Conservation (phyloP, 2,797 vertebrate genomes). For the Distichodus sexfasciatus region DNA sequence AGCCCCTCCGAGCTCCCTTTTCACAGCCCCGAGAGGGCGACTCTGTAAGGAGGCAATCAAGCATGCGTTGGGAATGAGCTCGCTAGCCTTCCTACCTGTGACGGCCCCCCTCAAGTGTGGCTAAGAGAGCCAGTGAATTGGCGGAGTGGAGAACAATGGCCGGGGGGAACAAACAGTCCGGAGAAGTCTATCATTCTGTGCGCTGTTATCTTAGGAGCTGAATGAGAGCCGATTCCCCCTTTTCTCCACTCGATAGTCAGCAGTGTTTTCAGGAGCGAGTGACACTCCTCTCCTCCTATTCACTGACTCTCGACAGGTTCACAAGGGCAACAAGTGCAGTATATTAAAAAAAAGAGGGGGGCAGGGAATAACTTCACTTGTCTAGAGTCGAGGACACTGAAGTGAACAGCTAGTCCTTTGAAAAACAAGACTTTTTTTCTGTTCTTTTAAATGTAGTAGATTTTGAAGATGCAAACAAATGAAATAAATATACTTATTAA, state of each 20-base stretch:
- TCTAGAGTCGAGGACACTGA: constrained; percentile 76
- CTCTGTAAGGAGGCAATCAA: constrained; percentile 92
- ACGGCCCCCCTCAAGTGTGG: constrained; percentile 81
- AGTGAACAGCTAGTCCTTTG: constrained; percentile 78
- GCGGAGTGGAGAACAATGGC: constrained; percentile 81
- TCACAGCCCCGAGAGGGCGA: constrained; percentile 82
- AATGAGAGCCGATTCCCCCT: constrained; percentile 76
- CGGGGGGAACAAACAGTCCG: constrained; percentile 87
- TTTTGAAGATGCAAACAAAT: neutral
- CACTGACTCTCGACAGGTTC: constrained; percentile 89
- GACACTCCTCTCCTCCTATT: constrained; percentile 86
- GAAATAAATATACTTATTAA: neutral
- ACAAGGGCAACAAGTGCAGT: constrained; percentile 91
- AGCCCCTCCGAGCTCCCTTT: constrained; percentile 76
- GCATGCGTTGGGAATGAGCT: constrained; percentile 92
- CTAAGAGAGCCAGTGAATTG: constrained; percentile 87
- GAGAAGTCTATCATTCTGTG: constrained; percentile 97
- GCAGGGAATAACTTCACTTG: constrained; percentile 83
- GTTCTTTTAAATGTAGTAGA: neutral
- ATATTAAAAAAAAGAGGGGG: constrained; percentile 79
- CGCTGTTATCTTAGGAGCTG: constrained; percentile 94
- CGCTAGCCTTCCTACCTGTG: constrained; percentile 66
- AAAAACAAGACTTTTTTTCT: constrained; percentile 69
- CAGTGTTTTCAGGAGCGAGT: constrained; percentile 85
- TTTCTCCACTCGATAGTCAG: constrained; percentile 84